Evolutionary conservation across 1,140 invertebrate species (phyloP), one percentile per base, ranked within the genome.

Genomic region (Achatina immaculata): DNA sequence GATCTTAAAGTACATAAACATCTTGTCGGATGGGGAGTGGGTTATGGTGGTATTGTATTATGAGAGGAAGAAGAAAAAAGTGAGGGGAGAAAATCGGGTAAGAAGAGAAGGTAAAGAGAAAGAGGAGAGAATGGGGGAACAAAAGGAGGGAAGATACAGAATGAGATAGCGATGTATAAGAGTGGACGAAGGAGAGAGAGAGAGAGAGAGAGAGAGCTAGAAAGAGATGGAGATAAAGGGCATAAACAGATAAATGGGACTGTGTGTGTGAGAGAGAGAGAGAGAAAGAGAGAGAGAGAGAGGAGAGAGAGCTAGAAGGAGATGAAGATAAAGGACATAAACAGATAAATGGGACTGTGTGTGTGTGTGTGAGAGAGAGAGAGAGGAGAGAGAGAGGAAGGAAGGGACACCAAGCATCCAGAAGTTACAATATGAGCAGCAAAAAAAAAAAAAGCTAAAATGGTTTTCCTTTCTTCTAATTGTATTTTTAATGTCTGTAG

Each of bases 281-380:
- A 68, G 65, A 68, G 65, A 68, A 28, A 68, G 65, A 68, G 65
- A 68, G 65, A 68, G 65, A 68, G 65, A 68, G 65, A 68, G 65
- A 68, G 65, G 31, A 28, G 28, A 68, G 65, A 28, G 14, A 68
- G 28, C 14, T 11, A 68, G 14, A 68, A 16, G 34, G 65, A 16
- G 65, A 68, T 14, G 21, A 68, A 68, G 14, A n/a, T 11, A 11
- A 34, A 68, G 14, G 65, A 34, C 14, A 16, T 16, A 34, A 16
- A 11, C 31, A 28, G 21, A 11, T n/a, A 14, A 11, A 68, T 16
- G 28, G 34, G 28, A 68, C 9, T 16, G 14, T 16, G 65, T 16
- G 65, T 16, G 65, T 16, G 28, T 16, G 65, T 16, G 65, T 16
- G 65, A 68, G 65, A 68, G 65, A 68, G 65, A 68, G 65, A 68